These are phyloP conservation scores for Oxytorus armatus DNA, from an alignment of 2,888 invertebrate species.

Conservation along the genomic window DNA sequence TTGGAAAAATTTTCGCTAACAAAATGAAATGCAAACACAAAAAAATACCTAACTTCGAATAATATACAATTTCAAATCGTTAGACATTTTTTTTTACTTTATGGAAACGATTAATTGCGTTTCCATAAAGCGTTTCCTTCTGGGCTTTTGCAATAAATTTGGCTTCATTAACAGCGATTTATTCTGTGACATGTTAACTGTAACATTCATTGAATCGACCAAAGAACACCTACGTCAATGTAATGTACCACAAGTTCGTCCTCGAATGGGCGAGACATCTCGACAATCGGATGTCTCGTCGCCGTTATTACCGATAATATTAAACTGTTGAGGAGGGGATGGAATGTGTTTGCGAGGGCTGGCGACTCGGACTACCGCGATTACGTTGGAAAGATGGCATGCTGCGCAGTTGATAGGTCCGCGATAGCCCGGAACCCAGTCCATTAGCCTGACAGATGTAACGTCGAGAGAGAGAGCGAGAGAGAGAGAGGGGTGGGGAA, in stretches of 20 bases:
- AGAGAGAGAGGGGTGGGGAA: conserved; percentile 10
- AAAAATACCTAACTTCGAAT: neutral
- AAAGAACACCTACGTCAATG: no score
- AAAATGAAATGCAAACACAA: neutral
- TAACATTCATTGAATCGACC: no score
- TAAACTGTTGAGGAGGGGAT: conserved; percentile 39
- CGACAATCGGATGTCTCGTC: conserved; percentile 12
- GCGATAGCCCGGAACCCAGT: conserved; percentile 77
- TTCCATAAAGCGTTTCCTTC: no score
- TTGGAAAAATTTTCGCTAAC: neutral
- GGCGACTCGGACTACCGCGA: conserved; percentile 42
- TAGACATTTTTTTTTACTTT: no score
- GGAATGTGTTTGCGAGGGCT: conserved; percentile 8
- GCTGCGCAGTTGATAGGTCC: conserved; percentile 74
- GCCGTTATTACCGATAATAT: conserved; percentile 43
- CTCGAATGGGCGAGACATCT: neutral
- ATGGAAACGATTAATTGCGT: no score
- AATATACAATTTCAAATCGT: no score
- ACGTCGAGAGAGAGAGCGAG: conserved; percentile 72
- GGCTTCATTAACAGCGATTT: no score
- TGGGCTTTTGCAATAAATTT: no score
- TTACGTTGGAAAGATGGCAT: conserved; percentile 73
- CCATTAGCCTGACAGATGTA: conserved; percentile 82
- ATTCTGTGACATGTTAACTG: no score
- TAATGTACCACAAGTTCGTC: no score